phyloP scores from a whole-genome alignment of 2,888 invertebrate genomes.

The Eubasilissa splendida region DNA sequence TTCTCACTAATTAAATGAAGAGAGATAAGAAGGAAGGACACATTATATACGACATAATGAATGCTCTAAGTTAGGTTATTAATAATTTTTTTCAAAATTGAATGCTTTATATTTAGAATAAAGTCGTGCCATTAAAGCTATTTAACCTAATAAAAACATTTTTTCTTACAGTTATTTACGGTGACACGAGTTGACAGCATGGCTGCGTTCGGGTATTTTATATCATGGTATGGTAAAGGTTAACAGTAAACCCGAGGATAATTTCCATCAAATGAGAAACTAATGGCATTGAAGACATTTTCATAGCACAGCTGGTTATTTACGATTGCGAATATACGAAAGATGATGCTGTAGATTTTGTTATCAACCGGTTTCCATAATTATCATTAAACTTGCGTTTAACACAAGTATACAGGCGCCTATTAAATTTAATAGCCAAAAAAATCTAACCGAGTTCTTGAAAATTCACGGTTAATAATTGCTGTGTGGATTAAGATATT shows the following conservation, averaged over 20 bases:
- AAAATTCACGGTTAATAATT: constrained; percentile 9
- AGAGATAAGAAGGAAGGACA: too few species aligned
- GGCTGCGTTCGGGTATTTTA: too few species aligned
- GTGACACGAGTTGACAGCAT: too few species aligned
- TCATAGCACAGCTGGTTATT: constrained; percentile 6
- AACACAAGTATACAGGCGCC: constrained; percentile 7
- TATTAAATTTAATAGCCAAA: constrained; percentile 32
- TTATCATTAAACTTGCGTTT: constrained; percentile 37
- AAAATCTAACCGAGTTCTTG: not conserved
- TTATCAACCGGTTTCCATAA: constrained; percentile 30
- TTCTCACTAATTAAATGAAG: too few species aligned
- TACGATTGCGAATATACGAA: constrained; percentile 13
- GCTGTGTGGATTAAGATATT: not conserved
- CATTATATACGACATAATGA: too few species aligned
- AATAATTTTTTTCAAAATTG: too few species aligned
- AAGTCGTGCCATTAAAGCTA: too few species aligned
- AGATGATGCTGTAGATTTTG: not conserved
- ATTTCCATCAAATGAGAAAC: not conserved
- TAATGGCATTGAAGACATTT: constrained; percentile 7
- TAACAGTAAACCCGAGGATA: not conserved
- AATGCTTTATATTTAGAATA: too few species aligned
- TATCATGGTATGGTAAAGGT: too few species aligned
- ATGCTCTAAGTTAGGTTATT: too few species aligned
- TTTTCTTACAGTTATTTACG: too few species aligned
- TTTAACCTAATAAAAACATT: too few species aligned